Percentiles rank a stretch among this genome's conserved stretches.
Evolutionary conservation across 2,113 vertebrate genomes (phyloP).

Genomic region (Cyanoramphus novaezelandiae): DNA sequence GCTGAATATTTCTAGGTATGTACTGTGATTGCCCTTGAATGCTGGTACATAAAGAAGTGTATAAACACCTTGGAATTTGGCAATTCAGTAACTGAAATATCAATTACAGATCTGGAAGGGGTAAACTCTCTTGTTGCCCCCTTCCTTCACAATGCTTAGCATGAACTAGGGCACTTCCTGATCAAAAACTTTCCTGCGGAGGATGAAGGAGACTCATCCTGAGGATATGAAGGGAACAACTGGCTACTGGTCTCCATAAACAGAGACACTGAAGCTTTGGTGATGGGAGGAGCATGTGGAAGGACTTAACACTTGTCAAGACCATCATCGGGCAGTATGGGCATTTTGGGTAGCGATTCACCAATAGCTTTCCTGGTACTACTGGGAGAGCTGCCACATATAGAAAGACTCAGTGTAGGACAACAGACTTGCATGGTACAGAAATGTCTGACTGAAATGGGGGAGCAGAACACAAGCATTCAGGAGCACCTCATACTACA

Average conservation of each 20-base stretch:
- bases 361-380: background rate
- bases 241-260: background rate
- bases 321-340: background rate
- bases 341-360: background rate
- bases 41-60: background rate
- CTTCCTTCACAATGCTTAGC: background rate
- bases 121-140: rapidly evolving
- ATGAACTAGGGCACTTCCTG: background rate
- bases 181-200: background rate
- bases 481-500: background rate
- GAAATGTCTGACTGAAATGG: background rate
- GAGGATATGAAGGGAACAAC: background rate
- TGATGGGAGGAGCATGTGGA: background rate
- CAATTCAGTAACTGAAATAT: background rate
- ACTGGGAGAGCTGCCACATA: background rate
- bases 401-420: background rate
- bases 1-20: background rate
- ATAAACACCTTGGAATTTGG: background rate
- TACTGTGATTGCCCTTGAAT: background rate
- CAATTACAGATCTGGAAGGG: background rate
- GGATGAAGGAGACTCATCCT: background rate
- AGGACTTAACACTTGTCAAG: background rate
- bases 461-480: background rate
- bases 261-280: background rate
- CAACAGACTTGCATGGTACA: rapidly evolving